These are phyloP conservation scores for Choristoneura fumiferana DNA, from an alignment of 1,140 invertebrate genomes.

Conservation along the genomic window DNA sequence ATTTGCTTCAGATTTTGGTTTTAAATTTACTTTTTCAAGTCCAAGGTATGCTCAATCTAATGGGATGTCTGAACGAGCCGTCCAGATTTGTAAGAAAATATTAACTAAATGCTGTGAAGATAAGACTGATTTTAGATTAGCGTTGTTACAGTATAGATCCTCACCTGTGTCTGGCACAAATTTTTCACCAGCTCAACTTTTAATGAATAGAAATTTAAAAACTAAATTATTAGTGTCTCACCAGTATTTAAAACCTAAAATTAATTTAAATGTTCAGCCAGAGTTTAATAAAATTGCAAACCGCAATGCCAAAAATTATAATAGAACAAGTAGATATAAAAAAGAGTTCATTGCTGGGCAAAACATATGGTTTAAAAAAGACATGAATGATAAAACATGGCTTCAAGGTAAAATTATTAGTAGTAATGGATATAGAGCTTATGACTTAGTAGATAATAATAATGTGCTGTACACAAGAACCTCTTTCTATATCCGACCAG, in stretches of 20 bases:
- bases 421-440: not conserved
- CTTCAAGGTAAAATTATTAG: not conserved
- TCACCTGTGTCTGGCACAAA: not conserved
- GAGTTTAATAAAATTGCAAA: not conserved
- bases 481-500: not conserved
- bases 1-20: conserved; percentile 23
- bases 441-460: not conserved
- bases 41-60: conserved; percentile 12
- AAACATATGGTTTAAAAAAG: not conserved
- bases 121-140: not conserved
- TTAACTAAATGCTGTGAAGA: not conserved
- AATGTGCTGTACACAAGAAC: not conserved
- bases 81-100: not conserved
- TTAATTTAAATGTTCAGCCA: not conserved
- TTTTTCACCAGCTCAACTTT: not conserved
- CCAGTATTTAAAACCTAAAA: not conserved
- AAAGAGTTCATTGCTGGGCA: not conserved
- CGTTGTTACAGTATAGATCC: not conserved
- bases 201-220: not conserved
- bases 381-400: not conserved
- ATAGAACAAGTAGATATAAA: not conserved
- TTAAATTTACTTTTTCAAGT: conserved; percentile 24
- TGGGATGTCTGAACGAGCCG: not conserved
- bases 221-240: not conserved
- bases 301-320: not conserved